Percentiles rank a stretch among this genome's conserved stretches.
Conservation (phyloP, 2,113 vertebrate species). For the Dicentrarchus labrax region DNA sequence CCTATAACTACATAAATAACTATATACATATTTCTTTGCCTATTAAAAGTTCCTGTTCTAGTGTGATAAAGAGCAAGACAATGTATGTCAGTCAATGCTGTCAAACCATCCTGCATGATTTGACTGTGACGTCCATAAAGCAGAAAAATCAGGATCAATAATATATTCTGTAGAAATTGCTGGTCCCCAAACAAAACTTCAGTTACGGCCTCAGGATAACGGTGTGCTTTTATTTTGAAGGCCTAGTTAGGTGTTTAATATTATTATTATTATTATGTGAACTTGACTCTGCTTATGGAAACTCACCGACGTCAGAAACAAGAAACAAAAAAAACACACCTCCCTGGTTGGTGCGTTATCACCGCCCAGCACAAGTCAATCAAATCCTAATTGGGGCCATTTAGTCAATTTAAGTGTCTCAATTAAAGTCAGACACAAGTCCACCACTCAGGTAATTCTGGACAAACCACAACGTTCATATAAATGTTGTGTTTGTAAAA, state of each 20-base stretch:
- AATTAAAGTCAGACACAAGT: background rate
- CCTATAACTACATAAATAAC: background rate
- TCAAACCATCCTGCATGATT: too few species aligned
- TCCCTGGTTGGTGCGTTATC: conserved; percentile 1
- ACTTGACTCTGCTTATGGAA: conserved; percentile 16
- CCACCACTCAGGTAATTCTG: background rate
- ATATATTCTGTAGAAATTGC: background rate
- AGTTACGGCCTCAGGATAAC: too few species aligned
- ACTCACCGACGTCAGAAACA: conserved; percentile 13
- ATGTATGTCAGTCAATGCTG: too few species aligned
- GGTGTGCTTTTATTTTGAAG: conserved; percentile 53
- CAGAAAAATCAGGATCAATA: background rate
- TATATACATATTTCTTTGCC: background rate
- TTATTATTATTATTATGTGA: background rate
- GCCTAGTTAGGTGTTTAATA: background rate
- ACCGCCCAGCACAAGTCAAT: background rate
- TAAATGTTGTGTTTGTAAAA: background rate
- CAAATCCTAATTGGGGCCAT: background rate
- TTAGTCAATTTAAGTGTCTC: background rate
- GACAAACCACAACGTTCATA: background rate
- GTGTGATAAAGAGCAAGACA: too few species aligned
- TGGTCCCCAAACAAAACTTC: too few species aligned
- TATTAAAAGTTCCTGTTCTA: too few species aligned
- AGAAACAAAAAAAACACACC: conserved; percentile 50
- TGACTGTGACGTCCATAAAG: background rate